Evolutionary conservation across 2,797 vertebrate species (phyloP).

Genomic region (Phyllotis vaccarum): DNA sequence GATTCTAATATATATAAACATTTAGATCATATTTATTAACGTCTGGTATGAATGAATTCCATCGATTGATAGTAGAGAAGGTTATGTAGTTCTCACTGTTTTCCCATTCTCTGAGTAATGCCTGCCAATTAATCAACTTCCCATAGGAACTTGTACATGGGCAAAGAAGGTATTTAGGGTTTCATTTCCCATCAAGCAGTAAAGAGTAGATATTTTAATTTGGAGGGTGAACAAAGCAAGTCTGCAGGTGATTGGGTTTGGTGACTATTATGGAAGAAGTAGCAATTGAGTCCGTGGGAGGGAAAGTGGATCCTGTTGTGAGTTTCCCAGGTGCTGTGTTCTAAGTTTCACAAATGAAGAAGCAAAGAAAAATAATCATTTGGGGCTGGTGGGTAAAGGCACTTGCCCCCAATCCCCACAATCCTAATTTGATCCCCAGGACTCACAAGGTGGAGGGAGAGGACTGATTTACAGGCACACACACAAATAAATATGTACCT

Average conservation of each 20-base stretch:
- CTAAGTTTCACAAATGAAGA: background rate
- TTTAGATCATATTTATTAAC: background rate
- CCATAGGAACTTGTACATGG: background rate
- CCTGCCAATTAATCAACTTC: background rate
- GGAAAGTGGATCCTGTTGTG: background rate
- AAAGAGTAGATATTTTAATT: background rate
- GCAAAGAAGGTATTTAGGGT: background rate
- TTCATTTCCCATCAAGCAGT: background rate
- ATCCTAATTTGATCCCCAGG: background rate
- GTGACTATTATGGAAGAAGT: too few relatives aligned
- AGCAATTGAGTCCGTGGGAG: background rate
- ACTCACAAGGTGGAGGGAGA: background rate
- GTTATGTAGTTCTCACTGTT: background rate
- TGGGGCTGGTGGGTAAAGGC: background rate
- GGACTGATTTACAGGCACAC: accelerated
- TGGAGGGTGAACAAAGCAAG: background rate
- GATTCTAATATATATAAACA: background rate
- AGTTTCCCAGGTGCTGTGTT: too few relatives aligned
- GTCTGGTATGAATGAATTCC: background rate
- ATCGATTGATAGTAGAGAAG: background rate
- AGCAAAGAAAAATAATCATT: background rate
- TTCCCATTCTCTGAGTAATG: background rate
- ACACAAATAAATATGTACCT: background rate
- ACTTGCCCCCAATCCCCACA: background rate
- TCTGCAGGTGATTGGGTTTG: background rate